These are phyloP conservation scores for Gasterosteus aculeatus DNA, from an alignment of 2,113 vertebrate species.

Conservation along the genomic window DNA sequence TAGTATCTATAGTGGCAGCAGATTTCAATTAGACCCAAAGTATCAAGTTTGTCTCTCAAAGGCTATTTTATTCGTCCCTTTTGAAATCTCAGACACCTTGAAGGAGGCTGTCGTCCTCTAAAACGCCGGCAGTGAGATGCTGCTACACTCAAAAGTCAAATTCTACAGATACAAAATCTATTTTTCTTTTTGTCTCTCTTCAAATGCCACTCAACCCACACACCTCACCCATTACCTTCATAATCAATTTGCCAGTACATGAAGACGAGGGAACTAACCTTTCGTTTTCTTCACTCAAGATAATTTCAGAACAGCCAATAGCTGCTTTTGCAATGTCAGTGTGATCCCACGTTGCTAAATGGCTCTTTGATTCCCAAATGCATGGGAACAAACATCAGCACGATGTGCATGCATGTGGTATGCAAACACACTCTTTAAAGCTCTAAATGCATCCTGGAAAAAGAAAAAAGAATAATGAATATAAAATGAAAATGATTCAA, in stretches of 20 bases:
- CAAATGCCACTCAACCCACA: background rate
- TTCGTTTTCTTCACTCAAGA: constrained; percentile 49
- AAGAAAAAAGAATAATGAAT: background rate
- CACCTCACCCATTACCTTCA: constrained; percentile 2
- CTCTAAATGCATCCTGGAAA: background rate
- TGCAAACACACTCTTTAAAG: constrained; percentile 14
- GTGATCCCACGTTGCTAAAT: constrained; percentile 27
- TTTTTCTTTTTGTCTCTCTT: constrained; percentile 5
- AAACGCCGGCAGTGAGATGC: constrained; percentile 28
- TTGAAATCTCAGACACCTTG: constrained; percentile 44
- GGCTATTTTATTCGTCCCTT: constrained; percentile 46
- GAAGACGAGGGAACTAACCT: constrained; percentile 26
- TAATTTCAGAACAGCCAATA: constrained; percentile 51
- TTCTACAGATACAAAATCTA: background rate
- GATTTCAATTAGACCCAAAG: constrained; percentile 58
- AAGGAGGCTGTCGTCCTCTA: constrained; percentile 42
- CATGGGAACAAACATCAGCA: constrained; percentile 3
- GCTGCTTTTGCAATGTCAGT: constrained; percentile 41
- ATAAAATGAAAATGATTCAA: constrained; percentile 32
- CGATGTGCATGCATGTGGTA: background rate
- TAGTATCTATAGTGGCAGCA: constrained; percentile 32
- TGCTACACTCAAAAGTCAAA: background rate
- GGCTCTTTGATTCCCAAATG: constrained; percentile 31
- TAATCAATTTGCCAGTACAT: constrained; percentile 38
- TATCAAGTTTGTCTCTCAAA: constrained; percentile 50